Conservation (phyloP, 2,888 invertebrate species). For the Dasypolia templi region DNA sequence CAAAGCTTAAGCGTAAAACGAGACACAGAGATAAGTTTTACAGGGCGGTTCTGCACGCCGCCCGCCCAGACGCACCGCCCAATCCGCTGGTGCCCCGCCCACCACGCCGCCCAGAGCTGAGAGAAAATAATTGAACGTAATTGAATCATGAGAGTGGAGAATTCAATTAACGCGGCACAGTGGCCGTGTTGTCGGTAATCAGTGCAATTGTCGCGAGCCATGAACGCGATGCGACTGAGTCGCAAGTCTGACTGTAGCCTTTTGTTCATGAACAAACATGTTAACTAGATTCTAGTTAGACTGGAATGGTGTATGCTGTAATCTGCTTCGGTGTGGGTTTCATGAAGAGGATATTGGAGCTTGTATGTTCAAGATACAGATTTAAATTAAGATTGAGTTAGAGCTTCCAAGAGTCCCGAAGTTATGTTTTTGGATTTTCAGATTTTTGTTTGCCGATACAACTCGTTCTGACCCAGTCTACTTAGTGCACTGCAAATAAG, state of each 20-base stretch:
- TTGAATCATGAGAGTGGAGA: conserved; percentile 82
- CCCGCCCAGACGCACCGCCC: conserved; percentile 83
- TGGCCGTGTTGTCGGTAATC: conserved; percentile 74
- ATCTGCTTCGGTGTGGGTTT: conserved; percentile 6
- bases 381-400: background rate
- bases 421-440: background rate
- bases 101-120: conserved; percentile 74
- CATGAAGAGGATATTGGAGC: background rate
- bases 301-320: conserved; percentile 15
- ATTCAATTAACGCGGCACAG: conserved; percentile 82
- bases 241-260: conserved; percentile 20
- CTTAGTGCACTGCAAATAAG: background rate
- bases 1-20: conserved; percentile 55
- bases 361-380: background rate
- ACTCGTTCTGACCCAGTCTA: background rate
- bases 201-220: conserved; percentile 78
- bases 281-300: conserved; percentile 22
- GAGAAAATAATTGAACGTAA: conserved; percentile 85
- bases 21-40: conserved; percentile 71
- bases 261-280: conserved; percentile 30
- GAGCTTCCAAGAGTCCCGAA: background rate
- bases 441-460: background rate
- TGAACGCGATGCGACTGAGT: conserved; percentile 35
- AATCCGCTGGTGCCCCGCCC: conserved; percentile 80
- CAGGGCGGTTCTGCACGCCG: conserved; percentile 81